Evolutionary conservation across 2,797 vertebrate species (phyloP).

Genomic region (Leptodactylus fallax): DNA sequence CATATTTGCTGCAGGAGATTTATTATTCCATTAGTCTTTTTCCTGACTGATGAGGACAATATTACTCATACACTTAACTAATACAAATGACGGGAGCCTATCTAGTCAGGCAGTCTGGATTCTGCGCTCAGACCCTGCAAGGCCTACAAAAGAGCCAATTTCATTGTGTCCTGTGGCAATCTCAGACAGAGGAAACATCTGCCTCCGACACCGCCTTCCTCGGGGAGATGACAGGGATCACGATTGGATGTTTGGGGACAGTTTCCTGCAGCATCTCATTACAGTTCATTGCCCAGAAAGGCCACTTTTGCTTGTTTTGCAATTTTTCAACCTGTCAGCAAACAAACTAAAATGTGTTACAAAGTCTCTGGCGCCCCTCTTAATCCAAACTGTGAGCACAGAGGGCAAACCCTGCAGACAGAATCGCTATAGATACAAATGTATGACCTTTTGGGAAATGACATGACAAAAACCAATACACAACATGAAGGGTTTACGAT

Average conservation of each 20-base stretch:
- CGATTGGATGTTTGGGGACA: slow-evolving; percentile 61
- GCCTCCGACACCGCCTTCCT: neutral
- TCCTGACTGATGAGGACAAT: slow-evolving; percentile 53
- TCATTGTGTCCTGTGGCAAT: slow-evolving; percentile 54
- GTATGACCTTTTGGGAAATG: slow-evolving; percentile 34
- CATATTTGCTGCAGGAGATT: slow-evolving; percentile 13
- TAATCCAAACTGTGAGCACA: slow-evolving; percentile 58
- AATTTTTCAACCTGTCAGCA: slow-evolving; percentile 68
- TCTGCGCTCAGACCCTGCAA: slow-evolving; percentile 33
- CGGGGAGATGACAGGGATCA: slow-evolving; percentile 14
- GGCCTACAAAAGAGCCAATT: slow-evolving; percentile 55
- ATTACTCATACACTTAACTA: slow-evolving; percentile 56
- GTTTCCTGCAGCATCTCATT: slow-evolving; percentile 63
- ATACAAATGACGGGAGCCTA: slow-evolving; percentile 56
- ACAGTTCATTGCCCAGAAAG: slow-evolving; percentile 56
- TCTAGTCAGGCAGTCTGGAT: slow-evolving; percentile 35
- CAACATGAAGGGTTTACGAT: slow-evolving; percentile 2
- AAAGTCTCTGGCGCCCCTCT: slow-evolving; percentile 46
- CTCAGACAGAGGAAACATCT: slow-evolving; percentile 50
- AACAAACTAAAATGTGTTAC: slow-evolving; percentile 62
- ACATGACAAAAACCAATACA: neutral
- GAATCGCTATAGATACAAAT: slow-evolving; percentile 44
- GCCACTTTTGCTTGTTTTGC: slow-evolving; percentile 61
- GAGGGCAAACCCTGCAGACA: slow-evolving; percentile 36
- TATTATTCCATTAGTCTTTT: slow-evolving; percentile 53